phyloP scores from a whole-genome alignment of 1,140 invertebrate genomes.

The Nebria ingens region DNA sequence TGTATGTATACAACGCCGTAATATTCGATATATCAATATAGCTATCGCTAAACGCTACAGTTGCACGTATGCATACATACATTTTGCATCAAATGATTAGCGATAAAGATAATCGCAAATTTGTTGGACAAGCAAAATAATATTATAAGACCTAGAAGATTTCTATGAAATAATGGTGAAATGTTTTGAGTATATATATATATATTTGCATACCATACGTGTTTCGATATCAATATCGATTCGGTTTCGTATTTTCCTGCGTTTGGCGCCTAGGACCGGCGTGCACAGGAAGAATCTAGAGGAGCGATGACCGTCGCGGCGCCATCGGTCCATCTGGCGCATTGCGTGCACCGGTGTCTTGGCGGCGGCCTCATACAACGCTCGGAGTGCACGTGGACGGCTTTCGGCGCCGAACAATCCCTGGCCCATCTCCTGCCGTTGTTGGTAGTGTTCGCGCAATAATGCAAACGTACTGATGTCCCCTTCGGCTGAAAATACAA shows the following conservation, averaged over 20 bases:
- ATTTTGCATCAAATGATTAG: too few relatives aligned
- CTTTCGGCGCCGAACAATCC: constrained; percentile 58
- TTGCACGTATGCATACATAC: too few relatives aligned
- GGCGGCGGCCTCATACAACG: constrained; percentile 62
- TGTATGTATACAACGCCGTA: too few relatives aligned
- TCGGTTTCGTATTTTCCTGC: constrained; percentile 51
- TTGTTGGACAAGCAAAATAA: too few relatives aligned
- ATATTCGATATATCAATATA: too few relatives aligned
- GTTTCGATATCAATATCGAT: constrained; percentile 79
- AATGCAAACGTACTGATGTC: constrained; percentile 71
- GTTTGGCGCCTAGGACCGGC: constrained; percentile 60
- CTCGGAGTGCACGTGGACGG: constrained; percentile 53
- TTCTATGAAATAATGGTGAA: too few relatives aligned
- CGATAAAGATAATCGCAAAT: too few relatives aligned
- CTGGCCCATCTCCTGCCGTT: constrained; percentile 47
- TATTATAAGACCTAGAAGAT: too few relatives aligned
- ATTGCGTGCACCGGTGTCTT: constrained; percentile 37
- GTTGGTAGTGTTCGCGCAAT: constrained; percentile 60
- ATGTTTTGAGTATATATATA: too few relatives aligned
- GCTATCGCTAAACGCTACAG: too few relatives aligned
- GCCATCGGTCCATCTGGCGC: constrained; percentile 34
- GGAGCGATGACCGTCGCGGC: constrained; percentile 47
- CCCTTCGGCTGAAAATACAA: constrained; percentile 66
- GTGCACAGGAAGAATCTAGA: constrained; percentile 62
- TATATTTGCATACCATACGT: constrained; percentile 56